These are phyloP conservation scores for Trichogramma pretiosum DNA, from an alignment of 1,140 invertebrate species.

Conservation along the genomic window DNA sequence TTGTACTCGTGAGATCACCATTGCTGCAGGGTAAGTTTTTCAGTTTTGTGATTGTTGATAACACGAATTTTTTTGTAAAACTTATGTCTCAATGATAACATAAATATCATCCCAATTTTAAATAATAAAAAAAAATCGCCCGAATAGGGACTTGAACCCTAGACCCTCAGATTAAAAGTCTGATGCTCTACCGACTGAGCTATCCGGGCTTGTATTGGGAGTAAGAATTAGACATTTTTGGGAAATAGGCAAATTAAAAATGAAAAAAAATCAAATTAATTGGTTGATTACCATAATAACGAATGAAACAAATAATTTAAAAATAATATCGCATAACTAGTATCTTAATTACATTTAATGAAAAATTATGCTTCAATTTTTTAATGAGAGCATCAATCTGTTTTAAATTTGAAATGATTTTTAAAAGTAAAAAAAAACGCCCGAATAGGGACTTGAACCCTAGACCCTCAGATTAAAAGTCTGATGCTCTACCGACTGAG, in stretches of 20 bases:
- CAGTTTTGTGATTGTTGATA: not conserved
- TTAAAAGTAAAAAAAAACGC: slow-evolving; percentile 47
- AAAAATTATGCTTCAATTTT: too few relatives aligned
- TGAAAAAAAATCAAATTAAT: too few relatives aligned
- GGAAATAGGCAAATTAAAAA: too few relatives aligned
- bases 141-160: slow-evolving; percentile 74
- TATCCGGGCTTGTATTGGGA: slow-evolving; percentile 55
- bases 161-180: slow-evolving; percentile 73
- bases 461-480: slow-evolving; percentile 73
- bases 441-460: slow-evolving; percentile 73
- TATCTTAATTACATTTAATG: too few relatives aligned
- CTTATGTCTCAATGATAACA: too few relatives aligned
- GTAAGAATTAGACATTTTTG: too few relatives aligned
- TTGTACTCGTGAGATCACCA: slow-evolving; percentile 81
- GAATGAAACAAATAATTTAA: too few relatives aligned
- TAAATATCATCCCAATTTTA: too few relatives aligned
- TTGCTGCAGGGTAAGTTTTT: slow-evolving; percentile 62
- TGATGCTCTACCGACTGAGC: slow-evolving; percentile 73
- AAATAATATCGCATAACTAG: too few relatives aligned
- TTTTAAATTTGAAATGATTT: too few relatives aligned
- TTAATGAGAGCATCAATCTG: too few relatives aligned
- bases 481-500: slow-evolving; percentile 73
- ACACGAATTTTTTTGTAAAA: not conserved
- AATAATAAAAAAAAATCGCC: slow-evolving; percentile 43
- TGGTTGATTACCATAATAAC: too few relatives aligned